Percentiles rank a stretch among this genome's conserved stretches.
Conservation (phyloP, 2,888 invertebrate genomes). For the Callyntrura guangdongensis region DNA sequence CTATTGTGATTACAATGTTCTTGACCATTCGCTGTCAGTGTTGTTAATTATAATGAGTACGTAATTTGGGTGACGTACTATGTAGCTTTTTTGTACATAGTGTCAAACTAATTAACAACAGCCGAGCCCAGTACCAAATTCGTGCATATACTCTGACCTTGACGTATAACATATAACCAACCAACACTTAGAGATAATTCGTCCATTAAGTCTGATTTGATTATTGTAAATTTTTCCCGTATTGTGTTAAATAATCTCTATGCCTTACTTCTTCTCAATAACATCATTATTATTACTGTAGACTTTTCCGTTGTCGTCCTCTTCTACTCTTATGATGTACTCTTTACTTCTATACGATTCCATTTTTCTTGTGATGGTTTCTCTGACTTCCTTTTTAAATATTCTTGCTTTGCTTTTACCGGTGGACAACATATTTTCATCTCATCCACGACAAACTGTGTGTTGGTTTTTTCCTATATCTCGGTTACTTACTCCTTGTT, state of each 20-base stretch:
- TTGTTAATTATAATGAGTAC: too few relatives aligned
- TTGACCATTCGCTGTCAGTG: too few relatives aligned
- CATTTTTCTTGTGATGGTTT: constrained; percentile 76
- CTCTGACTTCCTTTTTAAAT: constrained; percentile 73
- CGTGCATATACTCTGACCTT: constrained; percentile 63
- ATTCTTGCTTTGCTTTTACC: constrained; percentile 80
- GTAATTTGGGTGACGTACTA: too few relatives aligned
- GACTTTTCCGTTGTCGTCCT: constrained; percentile 65
- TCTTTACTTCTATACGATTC: constrained; percentile 8
- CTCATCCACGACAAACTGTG: constrained; percentile 38
- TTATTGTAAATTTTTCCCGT: constrained; percentile 67
- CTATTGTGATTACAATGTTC: too few relatives aligned
- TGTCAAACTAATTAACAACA: not conserved
- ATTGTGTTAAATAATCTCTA: constrained; percentile 69
- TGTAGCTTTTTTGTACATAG: too few relatives aligned
- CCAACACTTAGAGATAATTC: constrained; percentile 46
- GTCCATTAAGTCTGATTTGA: constrained; percentile 50
- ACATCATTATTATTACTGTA: constrained; percentile 42
- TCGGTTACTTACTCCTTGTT: constrained; percentile 47
- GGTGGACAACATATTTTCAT: constrained; percentile 67
- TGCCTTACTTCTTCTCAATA: constrained; percentile 57
- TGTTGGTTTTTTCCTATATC: constrained; percentile 28
- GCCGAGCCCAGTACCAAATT: constrained; percentile 50
- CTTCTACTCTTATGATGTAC: constrained; percentile 38
- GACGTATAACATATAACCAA: constrained; percentile 68